phyloP scores from a whole-genome alignment of 2,888 invertebrate species.

The Saturnia japonica region DNA sequence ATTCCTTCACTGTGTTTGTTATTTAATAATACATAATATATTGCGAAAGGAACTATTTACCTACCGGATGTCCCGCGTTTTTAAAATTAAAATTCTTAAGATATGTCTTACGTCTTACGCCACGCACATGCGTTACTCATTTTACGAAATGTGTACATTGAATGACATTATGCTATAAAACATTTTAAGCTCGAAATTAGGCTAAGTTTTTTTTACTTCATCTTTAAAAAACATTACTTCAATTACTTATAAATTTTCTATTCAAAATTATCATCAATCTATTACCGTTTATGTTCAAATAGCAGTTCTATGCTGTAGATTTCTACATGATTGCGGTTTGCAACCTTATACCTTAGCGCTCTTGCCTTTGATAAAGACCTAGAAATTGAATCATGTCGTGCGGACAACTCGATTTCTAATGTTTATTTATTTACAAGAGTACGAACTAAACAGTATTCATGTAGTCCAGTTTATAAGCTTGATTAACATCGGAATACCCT shows the following conservation, averaged over 20 bases:
- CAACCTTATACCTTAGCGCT: background rate
- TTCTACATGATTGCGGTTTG: slow-evolving; percentile 7
- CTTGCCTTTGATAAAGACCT: slow-evolving; percentile 23
- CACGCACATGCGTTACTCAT: background rate
- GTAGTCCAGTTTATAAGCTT: background rate
- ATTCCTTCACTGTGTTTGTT: no score
- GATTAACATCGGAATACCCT: no score
- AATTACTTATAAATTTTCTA: no score
- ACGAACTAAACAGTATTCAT: background rate
- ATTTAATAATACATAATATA: no score
- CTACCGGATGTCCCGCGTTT: no score
- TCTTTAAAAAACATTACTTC: no score
- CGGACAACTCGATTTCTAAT: slow-evolving; percentile 1
- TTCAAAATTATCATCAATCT: no score
- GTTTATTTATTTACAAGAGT: background rate
- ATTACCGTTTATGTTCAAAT: background rate
- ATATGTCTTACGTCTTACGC: no score
- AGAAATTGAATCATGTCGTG: slow-evolving; percentile 14
- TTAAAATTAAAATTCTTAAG: no score
- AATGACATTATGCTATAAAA: background rate
- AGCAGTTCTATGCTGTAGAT: background rate
- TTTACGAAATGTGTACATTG: background rate
- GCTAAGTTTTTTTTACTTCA: no score
- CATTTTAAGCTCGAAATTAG: background rate
- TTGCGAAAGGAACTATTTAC: no score